Conservation (phyloP, 2,888 invertebrate species). For the Dicyrtomina minuta region DNA sequence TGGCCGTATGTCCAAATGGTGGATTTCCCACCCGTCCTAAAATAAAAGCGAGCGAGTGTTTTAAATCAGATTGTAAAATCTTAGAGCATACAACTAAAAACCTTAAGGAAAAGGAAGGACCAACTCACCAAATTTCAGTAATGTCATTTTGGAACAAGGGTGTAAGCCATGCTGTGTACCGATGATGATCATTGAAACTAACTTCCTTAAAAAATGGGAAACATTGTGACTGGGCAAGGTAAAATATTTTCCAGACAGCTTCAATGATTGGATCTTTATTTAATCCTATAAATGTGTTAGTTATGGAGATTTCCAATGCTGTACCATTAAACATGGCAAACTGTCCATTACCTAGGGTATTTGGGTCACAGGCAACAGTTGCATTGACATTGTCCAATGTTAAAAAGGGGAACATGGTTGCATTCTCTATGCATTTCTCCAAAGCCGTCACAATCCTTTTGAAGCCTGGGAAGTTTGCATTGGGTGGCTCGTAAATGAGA, state of each 20-base stretch:
- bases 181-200: conserved; percentile 44
- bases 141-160: conserved; percentile 41
- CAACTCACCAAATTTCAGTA: conserved; percentile 41
- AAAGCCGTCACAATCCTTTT: neutral
- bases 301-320: conserved; percentile 4
- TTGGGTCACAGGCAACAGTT: neutral
- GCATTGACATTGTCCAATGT: neutral
- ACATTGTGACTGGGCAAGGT: conserved; percentile 37
- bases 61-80: neutral
- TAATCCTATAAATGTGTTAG: neutral
- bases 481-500: conserved; percentile 13
- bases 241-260: conserved; percentile 46
- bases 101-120: too few relatives aligned
- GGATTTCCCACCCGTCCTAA: conserved; percentile 33
- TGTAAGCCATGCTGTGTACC: conserved; percentile 42
- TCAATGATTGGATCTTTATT: conserved; percentile 44
- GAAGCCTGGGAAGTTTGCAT: conserved; percentile 16
- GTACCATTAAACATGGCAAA: neutral
- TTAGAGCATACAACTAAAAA: neutral
- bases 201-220: conserved; percentile 35
- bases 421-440: neutral
- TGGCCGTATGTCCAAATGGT: conserved; percentile 31
- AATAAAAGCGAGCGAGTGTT: conserved; percentile 10
- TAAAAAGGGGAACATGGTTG: conserved; percentile 2
- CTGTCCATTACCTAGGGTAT: neutral